These are phyloP conservation scores for Rallus limicola DNA, from an alignment of 2,113 vertebrate species.

Conservation along the genomic window DNA sequence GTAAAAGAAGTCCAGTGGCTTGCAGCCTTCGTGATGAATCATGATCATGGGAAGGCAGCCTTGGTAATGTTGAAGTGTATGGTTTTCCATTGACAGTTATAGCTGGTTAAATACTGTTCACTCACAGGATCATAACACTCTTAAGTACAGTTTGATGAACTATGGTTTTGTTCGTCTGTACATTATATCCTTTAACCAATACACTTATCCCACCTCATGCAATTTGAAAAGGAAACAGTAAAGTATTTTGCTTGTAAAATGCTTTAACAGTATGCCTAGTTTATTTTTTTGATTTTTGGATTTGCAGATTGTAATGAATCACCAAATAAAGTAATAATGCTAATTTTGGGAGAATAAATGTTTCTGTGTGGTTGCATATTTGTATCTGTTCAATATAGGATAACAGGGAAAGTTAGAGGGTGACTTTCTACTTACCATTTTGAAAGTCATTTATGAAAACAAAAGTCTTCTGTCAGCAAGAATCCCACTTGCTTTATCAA, in stretches of 20 bases:
- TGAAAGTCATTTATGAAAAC: not conserved
- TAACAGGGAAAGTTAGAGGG: not conserved
- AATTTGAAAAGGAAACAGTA: slow-evolving; percentile 67
- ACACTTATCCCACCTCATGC: slow-evolving; percentile 68
- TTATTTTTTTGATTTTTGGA: slow-evolving; percentile 72
- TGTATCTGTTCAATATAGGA: not conserved
- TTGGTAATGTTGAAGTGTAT: slow-evolving; percentile 42
- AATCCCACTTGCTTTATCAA: not conserved
- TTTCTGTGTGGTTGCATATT: slow-evolving; percentile 9
- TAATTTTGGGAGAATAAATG: slow-evolving; percentile 67
- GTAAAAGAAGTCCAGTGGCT: not conserved
- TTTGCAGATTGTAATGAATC: slow-evolving; percentile 76
- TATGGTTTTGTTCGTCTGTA: slow-evolving; percentile 73
- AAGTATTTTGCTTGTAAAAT: slow-evolving; percentile 82
- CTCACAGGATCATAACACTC: slow-evolving; percentile 28
- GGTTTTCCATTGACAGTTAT: slow-evolving; percentile 24
- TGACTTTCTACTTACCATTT: not conserved
- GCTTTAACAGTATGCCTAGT: slow-evolving; percentile 74
- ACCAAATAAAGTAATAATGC: slow-evolving; percentile 76
- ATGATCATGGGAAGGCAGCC: slow-evolving; percentile 2
- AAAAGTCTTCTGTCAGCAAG: not conserved
- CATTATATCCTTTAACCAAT: slow-evolving; percentile 67
- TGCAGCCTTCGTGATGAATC: not conserved
- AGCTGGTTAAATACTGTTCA: not conserved
- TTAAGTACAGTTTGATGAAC: slow-evolving; percentile 59